Base-by-base conservation (phyloP, 2,113 vertebrate species). In the Chroicocephalus ridibundus region DNA sequence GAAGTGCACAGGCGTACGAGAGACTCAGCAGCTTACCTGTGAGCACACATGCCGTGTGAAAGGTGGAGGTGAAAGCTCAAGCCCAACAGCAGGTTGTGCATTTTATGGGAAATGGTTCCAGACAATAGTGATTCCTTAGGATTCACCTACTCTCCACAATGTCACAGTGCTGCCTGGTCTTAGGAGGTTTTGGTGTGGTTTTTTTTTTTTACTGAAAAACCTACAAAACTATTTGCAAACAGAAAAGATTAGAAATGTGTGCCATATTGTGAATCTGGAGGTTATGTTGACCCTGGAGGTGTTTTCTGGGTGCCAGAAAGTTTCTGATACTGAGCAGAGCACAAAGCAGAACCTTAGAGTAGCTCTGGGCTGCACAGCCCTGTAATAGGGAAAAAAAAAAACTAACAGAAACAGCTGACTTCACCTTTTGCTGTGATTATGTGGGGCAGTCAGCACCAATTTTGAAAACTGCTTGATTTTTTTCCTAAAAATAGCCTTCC, bases 381-480 rank as follows among this genome's bases (percentile, higher is more conserved):
- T 90, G 54, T 47, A 86, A 82, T 13, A 82, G 44, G 24, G 11
- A 8, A 40, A 32, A 49, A 82, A 77, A 80, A 57, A 49, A 83
- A 36, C 32, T 5, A 60, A 16, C 40, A 95, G 61, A 95, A 97
- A 96, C 16, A 68, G 93, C 97, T 97, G 94, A 97, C 89, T 97
- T 95, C 38, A 83, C 15, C 77, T 96, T 97, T 97, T 83, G 47
- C 66, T 86, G 32, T 68, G 90, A 71, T 90, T 95, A 97, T 95
- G 68, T 97, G 96, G 94, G 92, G 81, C 95, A 96, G 96, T 97
- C 96, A 97, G 93, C 80, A 95, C 65, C 84, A 74, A 86, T 97
- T 97, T 93, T 87, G 89, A 97, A 96, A 94, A 88, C 85, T 32
- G 93, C 83, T 96, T 96, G 91, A 89, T 85, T 90, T 97, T 94